phyloP scores from a whole-genome alignment of 2,113 vertebrate genomes.

The Agelaius tricolor region DNA sequence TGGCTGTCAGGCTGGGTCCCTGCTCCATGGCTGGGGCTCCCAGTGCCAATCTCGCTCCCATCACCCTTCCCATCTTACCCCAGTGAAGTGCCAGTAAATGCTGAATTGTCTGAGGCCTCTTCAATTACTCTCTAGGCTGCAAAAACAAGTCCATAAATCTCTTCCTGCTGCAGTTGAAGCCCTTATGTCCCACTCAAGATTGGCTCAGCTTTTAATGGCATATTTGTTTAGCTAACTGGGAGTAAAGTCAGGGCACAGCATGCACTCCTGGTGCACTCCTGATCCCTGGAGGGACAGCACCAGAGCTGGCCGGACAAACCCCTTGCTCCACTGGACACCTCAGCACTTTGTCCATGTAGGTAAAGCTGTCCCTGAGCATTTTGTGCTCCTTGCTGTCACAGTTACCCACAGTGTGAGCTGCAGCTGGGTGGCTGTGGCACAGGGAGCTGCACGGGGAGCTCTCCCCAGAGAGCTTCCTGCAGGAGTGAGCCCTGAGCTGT shows the following conservation, averaged over 20 bases:
- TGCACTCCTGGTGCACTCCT: not conserved
- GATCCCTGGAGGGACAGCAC: not conserved
- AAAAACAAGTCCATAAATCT: conserved; percentile 40
- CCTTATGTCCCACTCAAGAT: not conserved
- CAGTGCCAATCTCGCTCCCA: not conserved
- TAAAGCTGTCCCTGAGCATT: not conserved
- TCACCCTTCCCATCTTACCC: not conserved
- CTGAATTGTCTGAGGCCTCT: not conserved
- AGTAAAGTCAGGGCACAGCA: not conserved
- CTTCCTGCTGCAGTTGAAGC: not conserved
- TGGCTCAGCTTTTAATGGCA: not conserved
- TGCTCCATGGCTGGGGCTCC: not conserved
- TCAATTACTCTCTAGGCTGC: not conserved
- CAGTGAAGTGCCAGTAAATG: not conserved
- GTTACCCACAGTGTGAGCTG: not conserved
- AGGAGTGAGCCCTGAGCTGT: not conserved
- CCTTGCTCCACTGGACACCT: fast-evolving
- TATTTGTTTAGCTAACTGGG: not conserved
- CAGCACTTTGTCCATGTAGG: not conserved
- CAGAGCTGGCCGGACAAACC: fast-evolving
- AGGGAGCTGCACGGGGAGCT: not conserved
- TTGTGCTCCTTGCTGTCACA: not conserved
- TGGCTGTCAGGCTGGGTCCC: not conserved
- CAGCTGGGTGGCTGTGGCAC: not conserved
- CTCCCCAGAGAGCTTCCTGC: not conserved